Percentiles rank a stretch among this genome's conserved stretches.
Evolutionary conservation across 2,797 vertebrate species (phyloP).

Genomic region (Neosilurus mollespiculum): DNA sequence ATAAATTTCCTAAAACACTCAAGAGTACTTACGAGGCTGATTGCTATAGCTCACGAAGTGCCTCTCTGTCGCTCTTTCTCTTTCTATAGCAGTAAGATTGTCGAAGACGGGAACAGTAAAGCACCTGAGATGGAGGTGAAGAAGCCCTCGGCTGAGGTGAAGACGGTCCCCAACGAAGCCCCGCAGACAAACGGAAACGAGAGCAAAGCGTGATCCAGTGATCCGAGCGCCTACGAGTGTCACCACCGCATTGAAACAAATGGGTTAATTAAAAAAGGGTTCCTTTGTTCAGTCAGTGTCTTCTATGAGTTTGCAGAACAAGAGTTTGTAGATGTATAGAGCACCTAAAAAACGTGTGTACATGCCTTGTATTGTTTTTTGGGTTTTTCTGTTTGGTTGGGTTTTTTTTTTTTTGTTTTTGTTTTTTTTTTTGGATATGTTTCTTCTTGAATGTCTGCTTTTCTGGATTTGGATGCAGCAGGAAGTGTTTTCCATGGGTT

Average conservation of each 20-base stretch:
- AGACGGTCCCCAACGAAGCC: slow-evolving; percentile 93
- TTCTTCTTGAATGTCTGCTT: slow-evolving; percentile 42
- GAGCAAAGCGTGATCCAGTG: slow-evolving; percentile 91
- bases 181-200: slow-evolving; percentile 91
- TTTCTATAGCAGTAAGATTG: slow-evolving; percentile 75
- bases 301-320: slow-evolving; percentile 80
- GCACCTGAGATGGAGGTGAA: slow-evolving; percentile 80
- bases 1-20: slow-evolving; percentile 57
- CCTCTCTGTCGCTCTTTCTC: background rate
- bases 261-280: slow-evolving; percentile 58
- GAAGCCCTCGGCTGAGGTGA: slow-evolving; percentile 84
- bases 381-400: background rate
- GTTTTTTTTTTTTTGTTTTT: too few species aligned
- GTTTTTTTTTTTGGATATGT: slow-evolving; percentile 32
- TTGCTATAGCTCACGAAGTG: slow-evolving; percentile 12
- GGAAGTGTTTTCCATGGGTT: background rate
- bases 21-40: background rate
- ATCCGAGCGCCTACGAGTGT: slow-evolving; percentile 50
- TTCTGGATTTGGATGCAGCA: slow-evolving; percentile 35
- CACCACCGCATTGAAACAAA: slow-evolving; percentile 71
- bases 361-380: slow-evolving; percentile 68
- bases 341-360: slow-evolving; percentile 78
- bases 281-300: slow-evolving; percentile 81
- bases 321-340: slow-evolving; percentile 75
- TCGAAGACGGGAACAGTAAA: slow-evolving; percentile 82